Base-by-base conservation (phyloP, 2,888 invertebrate genomes). In the Drosophila stalkeri region DNA sequence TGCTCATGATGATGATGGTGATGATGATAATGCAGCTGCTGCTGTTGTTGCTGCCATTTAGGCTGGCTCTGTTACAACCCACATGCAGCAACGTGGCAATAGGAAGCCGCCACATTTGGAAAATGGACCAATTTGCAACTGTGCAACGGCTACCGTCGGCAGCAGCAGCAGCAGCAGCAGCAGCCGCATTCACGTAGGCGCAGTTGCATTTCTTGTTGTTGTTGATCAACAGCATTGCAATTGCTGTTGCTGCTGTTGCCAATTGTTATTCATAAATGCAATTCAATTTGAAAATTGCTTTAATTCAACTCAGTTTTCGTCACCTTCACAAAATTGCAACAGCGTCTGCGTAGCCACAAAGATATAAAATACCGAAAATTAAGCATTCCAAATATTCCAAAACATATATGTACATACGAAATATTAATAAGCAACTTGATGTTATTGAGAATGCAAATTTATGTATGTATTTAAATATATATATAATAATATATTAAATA, bases 211-310 rank as follows among this genome's bases (percentile, higher is more conserved):
- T 27, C 4, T 75, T 80, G 66, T 75, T 80, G 66, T 72, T 7
- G 61, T 47, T 47, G 49, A 61, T 64, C 64, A 61, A 37, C 52
- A 39, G 66, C 33, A 65, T 37, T 60, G 67, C 65, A 44, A 55
- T 63, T 52, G 57, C 49, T 63, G 35, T 64, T 80, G 64, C 69
- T 33, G 46, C 52, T 57, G 46, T 82, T 72, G 60, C 69, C 86
- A 83, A 90, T 87, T 87, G 84, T 82, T 90, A 90, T 90, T 89
- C 87, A 87, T 90, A 87, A 87, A 87, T 90, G 90, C 90, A 86
- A 81, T 82, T 86, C 81, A 90, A 90, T 90, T 87, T 81, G 79
- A 90, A 79, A 87, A 89, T 90, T 90, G 87, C 82, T 70, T 89
- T 78, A 83, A 89, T 84, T 90, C 73, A 68, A 74, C 69, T 69